Evolutionary conservation across 92 coral and sea anemone genomes (phyloP).

Genomic region (Porites evermanni): DNA sequence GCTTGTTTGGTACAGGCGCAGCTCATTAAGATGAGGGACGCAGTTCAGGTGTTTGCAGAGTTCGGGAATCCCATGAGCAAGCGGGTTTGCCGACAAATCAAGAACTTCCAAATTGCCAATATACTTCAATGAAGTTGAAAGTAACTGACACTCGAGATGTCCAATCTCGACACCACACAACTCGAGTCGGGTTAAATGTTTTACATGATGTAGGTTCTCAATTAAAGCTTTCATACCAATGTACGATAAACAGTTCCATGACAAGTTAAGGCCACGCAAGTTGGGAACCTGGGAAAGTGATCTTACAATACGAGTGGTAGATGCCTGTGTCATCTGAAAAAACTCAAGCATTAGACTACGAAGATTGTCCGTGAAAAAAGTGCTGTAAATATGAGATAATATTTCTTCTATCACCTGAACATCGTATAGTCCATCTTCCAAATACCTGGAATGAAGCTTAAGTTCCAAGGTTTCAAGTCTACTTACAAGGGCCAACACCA

Average conservation of each 20-base stretch:
- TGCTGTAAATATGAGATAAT: not conserved
- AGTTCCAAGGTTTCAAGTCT: not conserved
- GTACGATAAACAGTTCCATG: not conserved
- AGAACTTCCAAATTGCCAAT: not conserved
- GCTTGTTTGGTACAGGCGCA: rapidly evolving
- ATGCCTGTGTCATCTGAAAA: not conserved
- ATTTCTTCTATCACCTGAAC: not conserved
- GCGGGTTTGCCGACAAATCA: not conserved
- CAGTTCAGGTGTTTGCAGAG: conserved; percentile 8
- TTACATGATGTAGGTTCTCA: not conserved
- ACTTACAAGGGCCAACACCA: not conserved
- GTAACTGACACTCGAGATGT: not conserved
- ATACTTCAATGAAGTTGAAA: not conserved
- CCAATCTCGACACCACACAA: not conserved
- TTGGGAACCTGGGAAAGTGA: conserved; percentile 2
- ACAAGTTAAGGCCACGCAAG: not conserved
- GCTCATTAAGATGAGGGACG: not conserved
- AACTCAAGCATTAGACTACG: rapidly evolving
- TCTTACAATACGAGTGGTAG: not conserved
- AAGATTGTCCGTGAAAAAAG: not conserved
- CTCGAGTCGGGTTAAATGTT: not conserved
- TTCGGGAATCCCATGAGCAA: not conserved
- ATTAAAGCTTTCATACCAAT: not conserved
- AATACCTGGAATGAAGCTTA: not conserved
- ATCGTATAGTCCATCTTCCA: not conserved